Conservation (phyloP, 1,140 invertebrate genomes). For the Heliothis virescens region DNA sequence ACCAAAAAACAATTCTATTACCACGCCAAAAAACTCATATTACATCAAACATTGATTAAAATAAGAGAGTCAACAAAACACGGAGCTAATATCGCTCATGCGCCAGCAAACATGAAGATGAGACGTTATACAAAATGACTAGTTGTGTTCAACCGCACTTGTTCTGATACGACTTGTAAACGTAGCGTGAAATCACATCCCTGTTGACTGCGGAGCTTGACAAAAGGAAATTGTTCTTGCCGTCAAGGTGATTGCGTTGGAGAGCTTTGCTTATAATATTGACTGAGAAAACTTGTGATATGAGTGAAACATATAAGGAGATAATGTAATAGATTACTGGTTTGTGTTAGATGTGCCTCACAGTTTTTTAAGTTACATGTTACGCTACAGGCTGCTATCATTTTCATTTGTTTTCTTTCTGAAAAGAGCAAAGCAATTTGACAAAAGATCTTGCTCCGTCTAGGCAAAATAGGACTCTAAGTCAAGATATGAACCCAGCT, state of each 20-base stretch:
- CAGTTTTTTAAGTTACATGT: no score
- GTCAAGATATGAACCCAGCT: no score
- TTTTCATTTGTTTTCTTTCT: no score
- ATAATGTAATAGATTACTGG: no score
- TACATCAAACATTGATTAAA: not conserved
- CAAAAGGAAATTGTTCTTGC: constrained; percentile 59
- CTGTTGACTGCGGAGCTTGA: constrained; percentile 52
- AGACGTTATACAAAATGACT: constrained; percentile 42
- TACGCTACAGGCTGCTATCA: no score
- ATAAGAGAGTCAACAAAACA: not conserved
- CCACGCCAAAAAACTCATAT: not conserved
- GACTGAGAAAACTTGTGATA: constrained; percentile 20
- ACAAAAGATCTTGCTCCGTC: no score
- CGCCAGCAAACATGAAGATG: constrained; percentile 39
- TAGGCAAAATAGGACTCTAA: no score
- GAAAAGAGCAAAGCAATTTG: no score
- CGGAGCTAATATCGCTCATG: constrained; percentile 5
- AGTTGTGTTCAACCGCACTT: constrained; percentile 43
- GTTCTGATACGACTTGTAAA: constrained; percentile 47
- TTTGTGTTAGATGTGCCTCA: no score
- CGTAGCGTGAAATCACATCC: constrained; percentile 61
- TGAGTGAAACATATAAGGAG: not conserved
- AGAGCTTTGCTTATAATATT: constrained; percentile 47
- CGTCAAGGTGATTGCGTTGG: constrained; percentile 50
- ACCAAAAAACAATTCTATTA: not conserved